A percentile compares a stretch with the other conserved stretches of the same genome.
These are phyloP conservation scores for Apotomis turbidana DNA, from an alignment of 2,888 invertebrate species.

Conservation along the genomic window DNA sequence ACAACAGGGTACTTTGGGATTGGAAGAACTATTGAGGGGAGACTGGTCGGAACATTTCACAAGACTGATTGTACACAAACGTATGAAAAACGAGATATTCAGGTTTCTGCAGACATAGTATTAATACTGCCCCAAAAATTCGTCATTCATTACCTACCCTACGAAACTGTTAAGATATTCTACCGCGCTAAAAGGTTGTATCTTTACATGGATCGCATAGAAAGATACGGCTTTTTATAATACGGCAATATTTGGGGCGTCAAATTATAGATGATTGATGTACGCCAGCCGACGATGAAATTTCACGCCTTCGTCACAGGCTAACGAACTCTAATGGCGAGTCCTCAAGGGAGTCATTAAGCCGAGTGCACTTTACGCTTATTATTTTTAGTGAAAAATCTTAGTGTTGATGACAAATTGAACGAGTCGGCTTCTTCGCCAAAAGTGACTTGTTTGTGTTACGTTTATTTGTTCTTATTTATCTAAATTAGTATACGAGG, in stretches of 20 bases:
- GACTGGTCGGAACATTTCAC: too few species aligned
- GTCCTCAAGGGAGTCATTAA: conserved; percentile 31
- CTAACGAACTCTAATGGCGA: conserved; percentile 38
- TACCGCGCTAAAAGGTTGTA: conserved; percentile 33
- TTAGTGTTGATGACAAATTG: conserved; percentile 2
- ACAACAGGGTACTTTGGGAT: too few species aligned
- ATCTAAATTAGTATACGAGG: too few species aligned
- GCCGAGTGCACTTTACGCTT: conserved; percentile 20
- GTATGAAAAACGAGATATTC: too few species aligned
- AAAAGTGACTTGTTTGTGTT: too few species aligned
- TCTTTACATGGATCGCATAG: too few species aligned
- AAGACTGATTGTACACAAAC: too few species aligned
- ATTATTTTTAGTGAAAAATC: conserved; percentile 17
- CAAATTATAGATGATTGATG: conserved; percentile 67
- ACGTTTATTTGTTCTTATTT: too few species aligned
- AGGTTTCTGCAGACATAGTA: background rate
- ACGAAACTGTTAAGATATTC: conserved; percentile 30
- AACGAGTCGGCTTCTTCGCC: background rate
- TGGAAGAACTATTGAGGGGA: too few species aligned
- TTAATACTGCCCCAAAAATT: background rate
- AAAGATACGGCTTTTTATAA: too few species aligned
- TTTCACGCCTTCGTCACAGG: conserved; percentile 31
- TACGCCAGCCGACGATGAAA: conserved; percentile 43
- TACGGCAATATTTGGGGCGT: conserved; percentile 42
- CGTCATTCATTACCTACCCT: conserved; percentile 13